Percentiles rank a stretch among this genome's conserved stretches.
Conservation (phyloP, 2,888 invertebrate genomes). For the Rapana venosa region DNA sequence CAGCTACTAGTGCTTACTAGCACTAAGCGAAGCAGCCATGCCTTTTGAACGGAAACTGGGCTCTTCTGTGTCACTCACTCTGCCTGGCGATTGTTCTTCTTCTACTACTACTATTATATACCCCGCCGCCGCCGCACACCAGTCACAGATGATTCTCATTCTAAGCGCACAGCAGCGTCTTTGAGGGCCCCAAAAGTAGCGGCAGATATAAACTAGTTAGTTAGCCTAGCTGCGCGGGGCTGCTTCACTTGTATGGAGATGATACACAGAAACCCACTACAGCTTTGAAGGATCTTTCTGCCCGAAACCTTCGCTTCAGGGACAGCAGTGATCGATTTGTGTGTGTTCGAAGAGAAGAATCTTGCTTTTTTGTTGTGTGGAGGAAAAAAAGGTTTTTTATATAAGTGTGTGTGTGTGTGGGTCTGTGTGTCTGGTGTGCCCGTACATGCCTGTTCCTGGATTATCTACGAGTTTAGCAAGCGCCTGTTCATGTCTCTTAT, state of each 20-base stretch:
- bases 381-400: background rate
- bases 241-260: background rate
- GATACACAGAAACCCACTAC: background rate
- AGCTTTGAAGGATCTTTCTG: background rate
- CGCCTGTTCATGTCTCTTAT: too few relatives aligned
- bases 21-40: background rate
- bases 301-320: background rate
- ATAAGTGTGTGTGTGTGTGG: too few relatives aligned
- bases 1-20: too few relatives aligned
- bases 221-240: background rate
- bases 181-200: background rate
- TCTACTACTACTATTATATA: too few relatives aligned
- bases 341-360: background rate
- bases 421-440: too few relatives aligned
- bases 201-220: conserved; percentile 3
- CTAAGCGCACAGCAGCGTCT: too few relatives aligned
- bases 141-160: too few relatives aligned
- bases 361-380: background rate
- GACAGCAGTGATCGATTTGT: background rate
- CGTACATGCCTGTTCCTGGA: too few relatives aligned
- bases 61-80: background rate
- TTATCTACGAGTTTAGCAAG: too few relatives aligned
- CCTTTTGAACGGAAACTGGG: background rate
- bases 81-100: background rate
- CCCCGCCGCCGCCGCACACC: too few relatives aligned